Conservation (phyloP, 2,113 vertebrate species). For the Pomatostomus ruficeps region DNA sequence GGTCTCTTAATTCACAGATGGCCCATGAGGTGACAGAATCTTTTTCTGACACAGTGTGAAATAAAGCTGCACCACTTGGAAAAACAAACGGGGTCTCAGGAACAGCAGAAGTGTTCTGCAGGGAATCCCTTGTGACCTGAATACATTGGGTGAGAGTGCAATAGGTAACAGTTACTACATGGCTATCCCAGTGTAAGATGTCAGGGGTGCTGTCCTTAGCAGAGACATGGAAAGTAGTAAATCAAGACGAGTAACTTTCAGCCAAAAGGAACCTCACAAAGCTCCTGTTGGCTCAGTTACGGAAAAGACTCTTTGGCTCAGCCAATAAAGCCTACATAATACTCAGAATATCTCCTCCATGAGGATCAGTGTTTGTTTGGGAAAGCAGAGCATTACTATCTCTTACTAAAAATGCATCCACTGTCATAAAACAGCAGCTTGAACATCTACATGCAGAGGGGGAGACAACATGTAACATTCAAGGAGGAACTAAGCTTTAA, state of each 20-base stretch:
- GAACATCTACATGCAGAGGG: neutral
- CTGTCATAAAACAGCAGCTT: neutral
- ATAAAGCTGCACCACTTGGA: slow-evolving; percentile 11
- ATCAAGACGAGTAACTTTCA: neutral
- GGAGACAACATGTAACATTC: neutral
- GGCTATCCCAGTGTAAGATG: neutral
- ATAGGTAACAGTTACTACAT: neutral
- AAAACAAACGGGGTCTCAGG: slow-evolving; percentile 19
- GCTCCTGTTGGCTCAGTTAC: neutral
- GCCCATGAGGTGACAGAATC: slow-evolving; percentile 19
- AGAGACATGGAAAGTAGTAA: neutral
- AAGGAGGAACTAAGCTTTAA: neutral
- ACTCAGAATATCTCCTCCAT: neutral
- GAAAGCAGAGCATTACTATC: neutral
- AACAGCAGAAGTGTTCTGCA: slow-evolving; percentile 6
- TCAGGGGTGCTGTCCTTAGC: neutral
- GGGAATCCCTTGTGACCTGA: neutral
- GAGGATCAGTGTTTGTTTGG: neutral
- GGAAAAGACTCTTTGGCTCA: neutral
- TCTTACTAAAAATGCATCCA: neutral
- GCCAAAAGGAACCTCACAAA: neutral
- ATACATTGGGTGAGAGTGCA: slow-evolving; percentile 6
- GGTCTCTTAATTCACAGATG: slow-evolving; percentile 44
- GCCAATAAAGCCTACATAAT: neutral
- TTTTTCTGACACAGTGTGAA: slow-evolving; percentile 17